Conservation (phyloP, 2,113 vertebrate genomes). For the Oceanodroma tethys region DNA sequence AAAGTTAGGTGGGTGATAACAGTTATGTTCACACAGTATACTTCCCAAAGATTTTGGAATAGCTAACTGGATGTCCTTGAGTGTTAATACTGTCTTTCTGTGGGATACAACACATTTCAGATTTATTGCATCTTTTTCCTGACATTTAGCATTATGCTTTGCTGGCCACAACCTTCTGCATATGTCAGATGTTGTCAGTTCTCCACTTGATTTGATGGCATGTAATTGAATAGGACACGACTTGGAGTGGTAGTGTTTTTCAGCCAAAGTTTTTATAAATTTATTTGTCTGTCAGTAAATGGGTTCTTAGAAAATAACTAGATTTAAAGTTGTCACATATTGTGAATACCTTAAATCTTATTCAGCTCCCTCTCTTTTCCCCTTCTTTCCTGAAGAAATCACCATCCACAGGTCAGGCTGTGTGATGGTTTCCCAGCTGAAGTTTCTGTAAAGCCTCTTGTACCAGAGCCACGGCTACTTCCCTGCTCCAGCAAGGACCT, state of each 20-base stretch:
- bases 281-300: not conserved
- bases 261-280: not conserved
- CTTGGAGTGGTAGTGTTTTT: not conserved
- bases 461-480: not conserved
- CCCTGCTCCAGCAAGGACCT: not conserved
- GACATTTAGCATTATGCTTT: not conserved
- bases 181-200: not conserved
- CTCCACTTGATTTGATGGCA: not conserved
- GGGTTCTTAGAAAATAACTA: not conserved
- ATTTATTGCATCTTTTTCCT: not conserved
- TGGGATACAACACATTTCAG: not conserved
- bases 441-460: not conserved
- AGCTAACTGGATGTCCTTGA: not conserved
- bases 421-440: not conserved
- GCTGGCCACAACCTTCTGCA: not conserved
- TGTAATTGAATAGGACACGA: not conserved
- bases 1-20: not conserved
- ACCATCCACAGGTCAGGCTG: not conserved
- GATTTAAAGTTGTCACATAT: not conserved
- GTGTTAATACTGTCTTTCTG: not conserved
- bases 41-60: not conserved
- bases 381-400: not conserved
- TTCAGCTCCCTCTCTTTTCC: not conserved
- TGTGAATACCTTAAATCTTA: not conserved
- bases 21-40: accelerated